Conservation (phyloP, 37 sponge, comb jelly and placozoan species). For the Geodia barretti region DNA sequence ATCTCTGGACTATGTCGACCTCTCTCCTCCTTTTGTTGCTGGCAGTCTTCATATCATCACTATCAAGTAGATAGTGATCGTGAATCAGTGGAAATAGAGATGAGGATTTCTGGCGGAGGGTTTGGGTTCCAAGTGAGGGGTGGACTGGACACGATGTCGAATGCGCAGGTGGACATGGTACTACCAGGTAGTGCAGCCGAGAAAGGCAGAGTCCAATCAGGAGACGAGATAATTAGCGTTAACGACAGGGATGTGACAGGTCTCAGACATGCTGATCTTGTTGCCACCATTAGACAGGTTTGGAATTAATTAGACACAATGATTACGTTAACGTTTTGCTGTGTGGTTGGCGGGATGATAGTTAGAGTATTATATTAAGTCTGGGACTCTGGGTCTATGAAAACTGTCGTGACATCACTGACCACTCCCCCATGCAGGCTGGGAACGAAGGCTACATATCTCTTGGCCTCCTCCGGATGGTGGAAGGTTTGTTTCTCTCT, state of each 20-base stretch:
- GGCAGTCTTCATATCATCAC: too few species aligned
- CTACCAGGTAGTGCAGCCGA: slow-evolving; percentile 73
- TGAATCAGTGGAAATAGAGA: slow-evolving; percentile 20
- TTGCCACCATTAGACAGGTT: slow-evolving; percentile 60
- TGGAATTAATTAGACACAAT: neutral
- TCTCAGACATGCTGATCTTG: slow-evolving; percentile 59
- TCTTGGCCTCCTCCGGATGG: slow-evolving; percentile 40
- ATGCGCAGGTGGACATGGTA: slow-evolving; percentile 55
- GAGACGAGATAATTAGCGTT: slow-evolving; percentile 53
- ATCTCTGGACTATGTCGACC: too few species aligned
- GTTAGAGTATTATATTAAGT: too few species aligned
- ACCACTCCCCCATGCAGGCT: too few species aligned
- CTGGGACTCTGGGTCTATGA: too few species aligned
- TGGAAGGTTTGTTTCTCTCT: neutral
- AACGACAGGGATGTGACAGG: slow-evolving; percentile 10
- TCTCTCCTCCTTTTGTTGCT: too few species aligned
- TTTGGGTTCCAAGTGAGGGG: slow-evolving; percentile 81
- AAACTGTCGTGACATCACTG: too few species aligned
- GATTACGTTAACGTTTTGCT: neutral
- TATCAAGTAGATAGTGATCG: too few species aligned
- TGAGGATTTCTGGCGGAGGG: slow-evolving; percentile 53
- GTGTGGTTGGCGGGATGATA: slow-evolving; percentile 3
- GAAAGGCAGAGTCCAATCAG: slow-evolving; percentile 28
- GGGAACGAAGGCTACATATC: slow-evolving; percentile 38
- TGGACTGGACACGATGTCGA: slow-evolving; percentile 37